Base-by-base conservation (phyloP, 2,113 vertebrate genomes). In the Melanocharis versteri region DNA sequence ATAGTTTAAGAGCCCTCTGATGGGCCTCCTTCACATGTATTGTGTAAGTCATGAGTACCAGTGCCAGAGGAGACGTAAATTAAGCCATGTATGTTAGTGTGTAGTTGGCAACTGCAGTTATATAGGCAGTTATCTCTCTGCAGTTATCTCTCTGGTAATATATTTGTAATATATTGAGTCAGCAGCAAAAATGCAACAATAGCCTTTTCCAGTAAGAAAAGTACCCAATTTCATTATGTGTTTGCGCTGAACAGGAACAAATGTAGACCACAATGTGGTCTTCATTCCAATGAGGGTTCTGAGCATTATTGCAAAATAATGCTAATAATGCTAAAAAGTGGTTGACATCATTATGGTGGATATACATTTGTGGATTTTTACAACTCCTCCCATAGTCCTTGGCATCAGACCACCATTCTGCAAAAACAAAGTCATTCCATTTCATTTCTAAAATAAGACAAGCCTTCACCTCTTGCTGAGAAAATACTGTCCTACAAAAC, bases 401-500 rank as follows among this genome's bases (percentile, higher is more conserved):
- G 93, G 89, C 78, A 81, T 80, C 21, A 71, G 28, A 94, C 71
- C 54, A 81, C 44, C 47, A 68, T 78, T 94, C 83, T 94, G 47
- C 71, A 93, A 78, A 90, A 91, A 45, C 53, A 80, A 70, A 93
- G 33, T 77, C 3, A 68, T 90, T 80, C 39, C 8, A 77, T 17
- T 88, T n/a, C 4, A 56, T 92, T 95, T 92, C 85, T 71, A 89
- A 94, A 93, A 83, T 92, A 85, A 90, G 85, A 62, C 44, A 60
- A 90, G 44, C 30, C 51, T 92, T 95, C 44, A 92, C 83, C n/a
- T 90, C 94, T 95, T 92, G 76, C 93, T 94, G 93, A 88, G 83
- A 92, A 96, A 95, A 94, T 88, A 83, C 39, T 60, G 68, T 85
- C 37, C 70, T 86, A 72, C 58, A 44, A 76, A 95, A 94, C 58